These are phyloP conservation scores for Ctenomys sociabilis DNA, from an alignment of 2,113 vertebrate species.

Conservation along the genomic window DNA sequence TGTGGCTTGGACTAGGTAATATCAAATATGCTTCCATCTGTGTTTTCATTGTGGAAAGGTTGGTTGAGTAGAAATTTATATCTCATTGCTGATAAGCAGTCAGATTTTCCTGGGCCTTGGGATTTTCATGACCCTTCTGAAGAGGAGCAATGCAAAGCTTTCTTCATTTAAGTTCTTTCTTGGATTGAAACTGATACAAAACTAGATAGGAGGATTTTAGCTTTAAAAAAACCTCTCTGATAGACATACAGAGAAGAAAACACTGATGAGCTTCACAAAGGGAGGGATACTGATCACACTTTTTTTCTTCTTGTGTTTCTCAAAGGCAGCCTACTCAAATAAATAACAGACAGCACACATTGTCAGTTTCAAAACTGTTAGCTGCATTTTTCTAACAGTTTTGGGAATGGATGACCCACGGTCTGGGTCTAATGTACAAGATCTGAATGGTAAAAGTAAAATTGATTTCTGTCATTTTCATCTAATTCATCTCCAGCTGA, in stretches of 20 bases:
- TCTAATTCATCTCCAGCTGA: background rate
- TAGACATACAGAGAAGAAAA: background rate
- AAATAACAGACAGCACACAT: background rate
- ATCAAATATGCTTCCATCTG: background rate
- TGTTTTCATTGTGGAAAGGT: background rate
- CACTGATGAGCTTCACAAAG: background rate
- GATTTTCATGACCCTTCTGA: background rate
- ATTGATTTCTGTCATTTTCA: background rate
- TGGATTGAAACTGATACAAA: background rate
- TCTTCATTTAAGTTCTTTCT: background rate
- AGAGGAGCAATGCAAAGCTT: background rate
- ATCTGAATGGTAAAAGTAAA: background rate
- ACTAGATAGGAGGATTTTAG: background rate
- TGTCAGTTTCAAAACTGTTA: background rate
- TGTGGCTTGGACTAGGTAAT: background rate
- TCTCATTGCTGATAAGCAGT: background rate
- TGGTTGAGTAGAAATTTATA: background rate
- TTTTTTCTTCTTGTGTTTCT: background rate
- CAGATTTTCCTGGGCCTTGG: background rate
- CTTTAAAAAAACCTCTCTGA: background rate
- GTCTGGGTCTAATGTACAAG: background rate
- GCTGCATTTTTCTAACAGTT: background rate
- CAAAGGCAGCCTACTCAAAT: background rate
- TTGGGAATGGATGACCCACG: background rate
- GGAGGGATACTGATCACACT: background rate